A percentile compares a stretch with the other conserved stretches of the same genome.
These are phyloP conservation scores for Parthenolecanium corni DNA, from an alignment of 2,888 invertebrate species.

Conservation along the genomic window DNA sequence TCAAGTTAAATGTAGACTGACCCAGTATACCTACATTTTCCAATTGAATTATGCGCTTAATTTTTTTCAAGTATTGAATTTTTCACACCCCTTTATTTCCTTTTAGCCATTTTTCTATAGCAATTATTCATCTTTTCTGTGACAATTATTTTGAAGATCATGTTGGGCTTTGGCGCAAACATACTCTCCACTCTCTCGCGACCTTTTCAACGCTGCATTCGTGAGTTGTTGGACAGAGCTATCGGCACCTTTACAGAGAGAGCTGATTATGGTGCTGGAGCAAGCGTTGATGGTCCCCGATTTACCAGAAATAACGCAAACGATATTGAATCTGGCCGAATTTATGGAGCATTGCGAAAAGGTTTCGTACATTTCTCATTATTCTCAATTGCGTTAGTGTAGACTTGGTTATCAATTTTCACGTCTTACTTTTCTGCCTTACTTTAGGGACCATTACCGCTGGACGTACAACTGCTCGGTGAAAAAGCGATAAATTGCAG, in stretches of 20 bases:
- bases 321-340: conserved; percentile 91
- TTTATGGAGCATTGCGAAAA: conserved; percentile 99
- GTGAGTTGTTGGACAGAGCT: conserved; percentile 98
- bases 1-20: too few relatives aligned
- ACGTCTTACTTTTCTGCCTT: conserved; percentile 10
- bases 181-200: conserved; percentile 82
- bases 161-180: conserved; percentile 87
- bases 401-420: not conserved
- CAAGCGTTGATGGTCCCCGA: conserved; percentile 86
- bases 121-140: not conserved
- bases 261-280: conserved; percentile 73
- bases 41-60: too few relatives aligned
- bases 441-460: conserved; percentile 68
- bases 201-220: conserved; percentile 96
- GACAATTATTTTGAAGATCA: conserved; percentile 44
- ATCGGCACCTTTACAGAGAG: conserved; percentile 63
- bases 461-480: conserved; percentile 76
- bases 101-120: too few relatives aligned
- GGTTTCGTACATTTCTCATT: too few relatives aligned
- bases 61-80: too few relatives aligned
- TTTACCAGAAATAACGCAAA: conserved; percentile 90
- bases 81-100: too few relatives aligned
- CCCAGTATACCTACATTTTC: too few relatives aligned
- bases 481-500: conserved; percentile 91
- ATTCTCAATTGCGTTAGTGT: not conserved